These are phyloP conservation scores for Tipula confusa DNA, from an alignment of 2,888 invertebrate genomes.

Conservation along the genomic window DNA sequence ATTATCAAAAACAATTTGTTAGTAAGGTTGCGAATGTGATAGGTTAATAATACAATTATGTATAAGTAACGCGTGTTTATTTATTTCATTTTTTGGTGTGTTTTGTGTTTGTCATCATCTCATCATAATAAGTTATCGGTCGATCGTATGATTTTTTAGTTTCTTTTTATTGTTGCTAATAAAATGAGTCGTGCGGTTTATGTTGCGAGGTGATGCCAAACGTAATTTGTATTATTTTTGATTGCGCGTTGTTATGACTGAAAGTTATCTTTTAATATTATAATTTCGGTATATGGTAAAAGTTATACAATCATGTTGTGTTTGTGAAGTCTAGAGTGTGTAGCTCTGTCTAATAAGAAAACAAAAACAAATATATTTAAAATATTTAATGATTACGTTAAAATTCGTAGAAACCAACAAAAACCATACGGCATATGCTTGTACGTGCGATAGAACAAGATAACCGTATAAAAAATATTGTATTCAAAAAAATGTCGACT, in stretches of 20 bases:
- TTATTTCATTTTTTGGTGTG: neutral
- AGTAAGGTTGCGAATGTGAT: neutral
- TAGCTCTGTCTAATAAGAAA: too few relatives aligned
- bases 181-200: neutral
- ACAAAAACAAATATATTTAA: neutral
- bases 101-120: neutral
- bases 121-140: neutral
- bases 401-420: neutral
- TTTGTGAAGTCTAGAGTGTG: too few relatives aligned
- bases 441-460: neutral
- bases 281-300: neutral
- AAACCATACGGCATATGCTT: neutral
- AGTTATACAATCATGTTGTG: too few relatives aligned
- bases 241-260: neutral
- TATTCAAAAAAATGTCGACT: neutral
- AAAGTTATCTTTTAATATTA: neutral
- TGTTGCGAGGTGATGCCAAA: constrained; percentile 3
- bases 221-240: neutral
- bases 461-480: neutral
- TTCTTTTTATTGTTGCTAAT: neutral
- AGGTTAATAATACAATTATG: neutral
- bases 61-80: neutral
- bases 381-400: neutral
- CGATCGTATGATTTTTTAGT: constrained; percentile 4
- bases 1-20: neutral